phyloP scores from a whole-genome alignment of 2,888 invertebrate species.

The Chamaedrilus cognettii region DNA sequence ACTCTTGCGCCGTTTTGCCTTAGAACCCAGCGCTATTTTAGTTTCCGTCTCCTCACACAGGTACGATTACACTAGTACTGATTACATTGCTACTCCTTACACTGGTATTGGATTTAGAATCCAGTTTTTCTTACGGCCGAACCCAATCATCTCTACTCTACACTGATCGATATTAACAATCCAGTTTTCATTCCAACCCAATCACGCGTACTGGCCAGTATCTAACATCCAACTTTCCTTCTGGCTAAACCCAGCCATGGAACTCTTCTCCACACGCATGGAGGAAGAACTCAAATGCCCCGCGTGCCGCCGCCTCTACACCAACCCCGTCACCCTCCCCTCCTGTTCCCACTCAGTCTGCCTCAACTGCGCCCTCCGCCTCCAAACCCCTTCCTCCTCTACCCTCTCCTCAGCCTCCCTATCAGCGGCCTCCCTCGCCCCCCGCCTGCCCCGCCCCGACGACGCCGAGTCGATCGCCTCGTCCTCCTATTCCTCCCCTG shows the following conservation, averaged over 20 bases:
- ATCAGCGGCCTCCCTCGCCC: neutral
- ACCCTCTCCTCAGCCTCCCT: neutral
- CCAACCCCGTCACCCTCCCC: slow-evolving; percentile 83
- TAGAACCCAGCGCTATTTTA: too few species aligned
- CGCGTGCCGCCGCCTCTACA: slow-evolving; percentile 88
- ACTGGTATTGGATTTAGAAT: too few species aligned
- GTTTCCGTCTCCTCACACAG: too few species aligned
- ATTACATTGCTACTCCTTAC: too few species aligned
- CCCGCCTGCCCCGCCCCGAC: neutral
- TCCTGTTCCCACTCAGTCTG: slow-evolving; percentile 88
- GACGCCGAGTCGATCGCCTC: neutral
- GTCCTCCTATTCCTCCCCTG: neutral
- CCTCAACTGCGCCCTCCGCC: slow-evolving; percentile 84
- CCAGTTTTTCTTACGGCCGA: too few species aligned
- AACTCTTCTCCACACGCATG: slow-evolving; percentile 67
- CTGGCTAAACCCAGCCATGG: slow-evolving; percentile 17
- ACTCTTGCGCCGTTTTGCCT: too few species aligned
- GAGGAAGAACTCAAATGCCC: slow-evolving; percentile 98
- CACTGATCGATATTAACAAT: too few species aligned
- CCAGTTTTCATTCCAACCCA: too few species aligned
- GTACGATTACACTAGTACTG: too few species aligned
- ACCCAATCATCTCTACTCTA: too few species aligned
- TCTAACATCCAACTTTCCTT: too few species aligned
- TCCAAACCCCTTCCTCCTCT: slow-evolving; percentile 48
- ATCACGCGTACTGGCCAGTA: too few species aligned